A percentile compares a stretch with the other conserved stretches of the same genome.
Conservation (phyloP, 2,797 vertebrate genomes). For the Coregonus ussuriensis region DNA sequence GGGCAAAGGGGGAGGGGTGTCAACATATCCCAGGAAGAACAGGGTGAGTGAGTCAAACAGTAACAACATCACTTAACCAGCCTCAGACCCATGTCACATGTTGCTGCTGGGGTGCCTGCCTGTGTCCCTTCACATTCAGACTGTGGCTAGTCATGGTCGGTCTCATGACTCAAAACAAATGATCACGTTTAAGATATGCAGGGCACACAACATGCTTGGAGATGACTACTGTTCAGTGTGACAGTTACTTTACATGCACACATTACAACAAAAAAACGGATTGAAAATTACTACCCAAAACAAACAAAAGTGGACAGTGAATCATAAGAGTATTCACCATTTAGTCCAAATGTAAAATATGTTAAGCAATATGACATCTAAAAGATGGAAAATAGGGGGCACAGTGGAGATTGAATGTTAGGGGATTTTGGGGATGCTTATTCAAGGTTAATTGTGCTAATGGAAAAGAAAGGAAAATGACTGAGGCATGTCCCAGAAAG, state of each 20-base stretch:
- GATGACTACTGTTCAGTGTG: constrained; percentile 6
- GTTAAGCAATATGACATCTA: not conserved
- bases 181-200: constrained; percentile 53
- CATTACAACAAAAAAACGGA: not conserved
- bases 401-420: not conserved
- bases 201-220: constrained; percentile 44
- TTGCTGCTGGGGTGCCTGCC: constrained; percentile 59
- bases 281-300: not conserved
- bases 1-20: constrained; percentile 25
- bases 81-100: constrained; percentile 71
- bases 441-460: not conserved
- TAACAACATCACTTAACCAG: constrained; percentile 63
- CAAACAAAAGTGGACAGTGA: not conserved
- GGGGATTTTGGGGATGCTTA: not conserved
- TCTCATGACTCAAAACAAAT: constrained; percentile 68
- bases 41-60: constrained; percentile 51
- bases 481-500: not conserved
- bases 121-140: constrained; percentile 51
- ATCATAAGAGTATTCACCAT: too few relatives aligned
- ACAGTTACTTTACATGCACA: constrained; percentile 2
- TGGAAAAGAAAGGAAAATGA: not conserved
- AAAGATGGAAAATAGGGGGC: not conserved
- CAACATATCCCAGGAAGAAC: constrained; percentile 68
- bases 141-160: constrained; percentile 58
- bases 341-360: too few relatives aligned